Conservation (phyloP, 2,888 invertebrate species). For the Ischnura elegans region DNA sequence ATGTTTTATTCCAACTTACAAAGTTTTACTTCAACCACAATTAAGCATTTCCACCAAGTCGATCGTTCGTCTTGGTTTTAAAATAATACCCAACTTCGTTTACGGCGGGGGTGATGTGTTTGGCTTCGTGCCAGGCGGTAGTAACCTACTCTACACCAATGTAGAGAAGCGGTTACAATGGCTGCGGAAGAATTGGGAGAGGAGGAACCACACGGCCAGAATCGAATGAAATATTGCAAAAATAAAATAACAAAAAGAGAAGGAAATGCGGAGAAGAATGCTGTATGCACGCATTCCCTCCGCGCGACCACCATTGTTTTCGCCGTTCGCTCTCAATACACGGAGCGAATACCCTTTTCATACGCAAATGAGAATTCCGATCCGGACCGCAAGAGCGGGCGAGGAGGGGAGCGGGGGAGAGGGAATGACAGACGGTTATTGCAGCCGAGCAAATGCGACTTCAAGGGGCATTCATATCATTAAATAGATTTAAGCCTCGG, state of each 20-base stretch:
- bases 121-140: too few relatives aligned
- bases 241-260: neutral
- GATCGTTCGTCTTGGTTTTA: too few relatives aligned
- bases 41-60: too few relatives aligned
- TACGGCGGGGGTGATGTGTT: too few relatives aligned
- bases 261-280: neutral
- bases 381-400: neutral
- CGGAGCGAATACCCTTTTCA: neutral
- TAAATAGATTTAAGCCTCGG: neutral
- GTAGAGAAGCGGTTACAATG: too few relatives aligned
- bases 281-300: neutral
- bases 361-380: constrained; percentile 35
- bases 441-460: neutral
- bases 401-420: neutral
- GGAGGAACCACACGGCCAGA: neutral
- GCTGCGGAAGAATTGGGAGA: neutral
- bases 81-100: too few relatives aligned
- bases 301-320: neutral
- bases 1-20: too few relatives aligned
- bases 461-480: constrained; percentile 37
- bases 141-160: too few relatives aligned
- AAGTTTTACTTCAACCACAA: too few relatives aligned
- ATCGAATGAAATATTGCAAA: constrained; percentile 4
- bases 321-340: constrained; percentile 5
- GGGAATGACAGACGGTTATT: constrained; percentile 24